These are phyloP conservation scores for Leptinotarsa texana DNA, from an alignment of 1,140 invertebrate genomes.

Conservation along the genomic window DNA sequence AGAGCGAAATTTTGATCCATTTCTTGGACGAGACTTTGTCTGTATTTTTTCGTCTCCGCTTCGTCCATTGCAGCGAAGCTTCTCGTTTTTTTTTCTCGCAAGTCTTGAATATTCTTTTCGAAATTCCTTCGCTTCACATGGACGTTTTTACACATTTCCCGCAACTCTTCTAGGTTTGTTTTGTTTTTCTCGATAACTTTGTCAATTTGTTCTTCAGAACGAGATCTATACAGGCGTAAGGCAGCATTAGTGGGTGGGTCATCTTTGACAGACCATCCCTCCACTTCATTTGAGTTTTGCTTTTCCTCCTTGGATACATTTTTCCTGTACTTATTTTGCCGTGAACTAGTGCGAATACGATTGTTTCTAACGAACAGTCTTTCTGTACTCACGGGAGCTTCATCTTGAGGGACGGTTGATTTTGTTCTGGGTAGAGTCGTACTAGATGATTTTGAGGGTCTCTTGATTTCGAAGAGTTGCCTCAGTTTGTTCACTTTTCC, in stretches of 20 bases:
- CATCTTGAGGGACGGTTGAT: background rate
- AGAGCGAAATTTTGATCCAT: conserved; percentile 34
- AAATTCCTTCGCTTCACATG: conserved; percentile 3
- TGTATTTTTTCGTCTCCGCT: conserved; percentile 32
- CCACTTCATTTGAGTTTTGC: background rate
- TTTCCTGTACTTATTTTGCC: conserved; percentile 16
- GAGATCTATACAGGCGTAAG: background rate
- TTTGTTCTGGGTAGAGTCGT: background rate
- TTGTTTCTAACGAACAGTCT: conserved; percentile 11
- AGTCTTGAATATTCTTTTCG: background rate
- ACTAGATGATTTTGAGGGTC: conserved; percentile 7
- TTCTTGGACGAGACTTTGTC: conserved; percentile 29
- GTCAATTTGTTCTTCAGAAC: background rate
- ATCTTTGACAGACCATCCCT: background rate
- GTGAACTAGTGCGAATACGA: background rate
- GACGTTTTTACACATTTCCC: background rate
- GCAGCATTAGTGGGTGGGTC: background rate
- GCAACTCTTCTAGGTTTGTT: background rate
- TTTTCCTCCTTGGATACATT: background rate
- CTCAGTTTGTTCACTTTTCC: conserved; percentile 3
- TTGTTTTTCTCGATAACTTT: no score
- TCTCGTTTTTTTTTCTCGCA: conserved; percentile 22
- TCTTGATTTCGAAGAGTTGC: conserved; percentile 17
- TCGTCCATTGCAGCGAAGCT: conserved; percentile 33
- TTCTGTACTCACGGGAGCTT: background rate